Evolutionary conservation across 2,113 vertebrate species (phyloP).

Genomic region (Potamarius usumacintae): DNA sequence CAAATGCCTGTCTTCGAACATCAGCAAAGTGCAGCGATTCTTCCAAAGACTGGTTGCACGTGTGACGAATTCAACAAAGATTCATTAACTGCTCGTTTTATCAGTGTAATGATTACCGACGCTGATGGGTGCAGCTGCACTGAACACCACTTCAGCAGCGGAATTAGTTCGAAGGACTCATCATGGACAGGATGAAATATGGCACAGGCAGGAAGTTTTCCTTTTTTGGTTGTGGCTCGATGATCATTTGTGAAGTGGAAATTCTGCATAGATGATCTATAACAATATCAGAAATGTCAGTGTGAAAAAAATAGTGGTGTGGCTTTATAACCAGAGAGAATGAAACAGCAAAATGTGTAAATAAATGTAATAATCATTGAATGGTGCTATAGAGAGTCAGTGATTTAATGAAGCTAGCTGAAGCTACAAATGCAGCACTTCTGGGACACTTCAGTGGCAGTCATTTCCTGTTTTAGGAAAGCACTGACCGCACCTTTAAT

Average conservation of each 20-base stretch:
- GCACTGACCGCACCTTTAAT: neutral
- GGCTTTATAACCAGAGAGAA: neutral
- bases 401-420: neutral
- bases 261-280: neutral
- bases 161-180: neutral
- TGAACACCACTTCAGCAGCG: conserved; percentile 1
- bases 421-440: neutral
- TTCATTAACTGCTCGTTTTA: conserved; percentile 15
- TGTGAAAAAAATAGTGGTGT: neutral
- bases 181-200: neutral
- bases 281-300: neutral
- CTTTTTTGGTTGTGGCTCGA: neutral
- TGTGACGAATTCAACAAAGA: conserved; percentile 11
- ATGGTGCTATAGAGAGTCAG: neutral
- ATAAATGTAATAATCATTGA: neutral
- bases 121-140: conserved; percentile 13
- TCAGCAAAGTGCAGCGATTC: neutral
- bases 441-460: too few species aligned
- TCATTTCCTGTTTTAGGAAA: neutral
- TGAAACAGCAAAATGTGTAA: neutral
- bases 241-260: neutral
- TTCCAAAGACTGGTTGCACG: neutral
- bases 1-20: neutral
- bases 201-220: neutral
- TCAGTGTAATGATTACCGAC: conserved; percentile 17